These are phyloP conservation scores for Sylvilagus bachmani DNA, from an alignment of 2,113 vertebrate genomes.

Conservation along the genomic window DNA sequence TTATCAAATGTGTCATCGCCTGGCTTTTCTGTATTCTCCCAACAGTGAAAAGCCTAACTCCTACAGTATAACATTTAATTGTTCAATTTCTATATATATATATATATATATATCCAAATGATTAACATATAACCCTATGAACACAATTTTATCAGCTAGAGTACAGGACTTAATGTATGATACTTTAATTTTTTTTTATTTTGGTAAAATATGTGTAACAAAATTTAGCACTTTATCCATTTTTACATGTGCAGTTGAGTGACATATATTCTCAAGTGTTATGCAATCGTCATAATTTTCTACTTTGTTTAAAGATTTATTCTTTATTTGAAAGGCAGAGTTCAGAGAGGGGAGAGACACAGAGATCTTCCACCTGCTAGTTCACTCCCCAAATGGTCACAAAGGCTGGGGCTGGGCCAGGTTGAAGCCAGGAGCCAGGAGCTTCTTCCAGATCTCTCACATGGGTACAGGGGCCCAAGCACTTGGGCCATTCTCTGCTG, in stretches of 20 bases:
- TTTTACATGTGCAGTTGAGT: not conserved
- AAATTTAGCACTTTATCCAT: not conserved
- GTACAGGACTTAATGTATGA: not conserved
- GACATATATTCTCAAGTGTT: not conserved
- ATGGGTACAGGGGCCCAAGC: too few relatives aligned
- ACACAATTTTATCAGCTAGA: not conserved
- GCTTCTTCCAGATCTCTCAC: too few relatives aligned
- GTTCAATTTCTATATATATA: not conserved
- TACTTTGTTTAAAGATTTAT: too few relatives aligned
- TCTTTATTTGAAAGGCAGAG: too few relatives aligned
- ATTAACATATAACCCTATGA: not conserved
- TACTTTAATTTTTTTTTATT: not conserved
- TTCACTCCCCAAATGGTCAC: too few relatives aligned
- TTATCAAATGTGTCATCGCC: not conserved
- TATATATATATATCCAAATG: not conserved
- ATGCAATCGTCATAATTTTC: not conserved
- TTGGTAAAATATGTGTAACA: not conserved
- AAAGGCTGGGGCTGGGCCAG: too few relatives aligned
- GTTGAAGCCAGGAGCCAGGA: too few relatives aligned
- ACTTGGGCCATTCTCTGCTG: too few relatives aligned
- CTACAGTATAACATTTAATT: not conserved
- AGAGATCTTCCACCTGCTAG: too few relatives aligned
- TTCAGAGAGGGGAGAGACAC: too few relatives aligned
- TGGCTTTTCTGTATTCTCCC: not conserved
- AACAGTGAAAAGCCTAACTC: not conserved